Percentiles rank a stretch among this genome's conserved stretches.
Conservation (phyloP, 2,797 vertebrate species). For the Emys orbicularis region DNA sequence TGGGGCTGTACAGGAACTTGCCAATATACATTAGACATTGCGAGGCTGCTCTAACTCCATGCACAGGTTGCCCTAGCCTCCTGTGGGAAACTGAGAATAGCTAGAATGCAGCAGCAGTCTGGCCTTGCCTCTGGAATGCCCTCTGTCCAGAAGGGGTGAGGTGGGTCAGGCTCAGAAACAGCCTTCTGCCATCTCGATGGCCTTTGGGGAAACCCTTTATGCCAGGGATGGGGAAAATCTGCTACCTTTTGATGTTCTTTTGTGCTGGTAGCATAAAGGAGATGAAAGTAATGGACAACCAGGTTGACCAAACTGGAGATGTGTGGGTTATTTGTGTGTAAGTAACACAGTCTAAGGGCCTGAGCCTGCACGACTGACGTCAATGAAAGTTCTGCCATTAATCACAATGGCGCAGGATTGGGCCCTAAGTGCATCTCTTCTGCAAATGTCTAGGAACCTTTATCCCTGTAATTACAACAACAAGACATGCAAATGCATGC, state of each 20-base stretch:
- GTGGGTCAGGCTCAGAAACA: not conserved
- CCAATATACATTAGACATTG: not conserved
- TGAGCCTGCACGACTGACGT: fast-evolving
- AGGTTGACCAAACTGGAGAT: not conserved
- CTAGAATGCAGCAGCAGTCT: not conserved
- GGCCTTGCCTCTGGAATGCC: not conserved
- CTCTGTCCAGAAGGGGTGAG: fast-evolving
- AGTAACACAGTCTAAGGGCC: not conserved
- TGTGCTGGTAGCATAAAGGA: not conserved
- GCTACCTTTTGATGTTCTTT: not conserved
- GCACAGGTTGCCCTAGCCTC: not conserved
- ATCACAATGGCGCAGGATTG: not conserved
- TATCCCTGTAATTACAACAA: not conserved
- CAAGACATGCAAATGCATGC: constrained; percentile 62
- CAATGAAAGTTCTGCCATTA: not conserved
- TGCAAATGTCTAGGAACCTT: not conserved
- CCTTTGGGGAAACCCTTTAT: not conserved
- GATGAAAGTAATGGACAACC: not conserved
- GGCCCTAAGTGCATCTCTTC: not conserved
- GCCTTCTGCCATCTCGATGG: not conserved
- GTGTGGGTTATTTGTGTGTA: not conserved
- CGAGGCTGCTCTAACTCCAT: not conserved
- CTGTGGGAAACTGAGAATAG: not conserved
- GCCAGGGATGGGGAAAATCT: not conserved
- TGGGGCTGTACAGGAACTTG: not conserved